A percentile compares a stretch with the other conserved stretches of the same genome.
Conservation (phyloP, 2,797 vertebrate species). For the Pygocentrus nattereri region DNA sequence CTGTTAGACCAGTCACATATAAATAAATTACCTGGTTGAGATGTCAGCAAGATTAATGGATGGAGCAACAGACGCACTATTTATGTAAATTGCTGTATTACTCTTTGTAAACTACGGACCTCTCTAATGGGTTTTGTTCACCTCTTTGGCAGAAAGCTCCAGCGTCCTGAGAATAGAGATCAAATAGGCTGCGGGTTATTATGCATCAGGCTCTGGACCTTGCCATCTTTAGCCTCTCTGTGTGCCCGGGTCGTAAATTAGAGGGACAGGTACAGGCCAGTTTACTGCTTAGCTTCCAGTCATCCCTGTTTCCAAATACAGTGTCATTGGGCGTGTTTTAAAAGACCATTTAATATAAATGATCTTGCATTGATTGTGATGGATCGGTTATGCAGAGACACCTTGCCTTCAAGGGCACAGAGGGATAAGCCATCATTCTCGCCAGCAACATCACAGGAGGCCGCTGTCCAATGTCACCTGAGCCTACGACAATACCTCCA, state of each 20-base stretch:
- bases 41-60: slow-evolving; percentile 83
- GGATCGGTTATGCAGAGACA: slow-evolving; percentile 81
- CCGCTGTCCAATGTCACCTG: slow-evolving; percentile 75
- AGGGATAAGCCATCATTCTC: slow-evolving; percentile 83
- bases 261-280: slow-evolving; percentile 69
- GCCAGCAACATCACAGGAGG: slow-evolving; percentile 73
- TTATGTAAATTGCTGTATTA: slow-evolving; percentile 81
- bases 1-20: slow-evolving; percentile 69
- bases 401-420: slow-evolving; percentile 82
- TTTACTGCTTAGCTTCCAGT: slow-evolving; percentile 76
- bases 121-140: slow-evolving; percentile 77
- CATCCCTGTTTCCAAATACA: slow-evolving; percentile 64
- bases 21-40: slow-evolving; percentile 76
- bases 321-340: slow-evolving; percentile 67
- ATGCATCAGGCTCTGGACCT: slow-evolving; percentile 68
- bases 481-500: slow-evolving; percentile 67
- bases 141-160: slow-evolving; percentile 70
- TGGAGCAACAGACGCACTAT: slow-evolving; percentile 74
- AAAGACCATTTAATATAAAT: slow-evolving; percentile 81
- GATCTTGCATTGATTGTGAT: slow-evolving; percentile 84
- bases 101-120: slow-evolving; percentile 74
- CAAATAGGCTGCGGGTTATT: slow-evolving; percentile 72
- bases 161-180: slow-evolving; percentile 71
- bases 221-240: slow-evolving; percentile 61
- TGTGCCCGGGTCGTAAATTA: slow-evolving; percentile 74